Evolutionary conservation across 2,797 vertebrate species (phyloP), one percentile per base, ranked within the genome.

Genomic region (Caiman crocodilus): DNA sequence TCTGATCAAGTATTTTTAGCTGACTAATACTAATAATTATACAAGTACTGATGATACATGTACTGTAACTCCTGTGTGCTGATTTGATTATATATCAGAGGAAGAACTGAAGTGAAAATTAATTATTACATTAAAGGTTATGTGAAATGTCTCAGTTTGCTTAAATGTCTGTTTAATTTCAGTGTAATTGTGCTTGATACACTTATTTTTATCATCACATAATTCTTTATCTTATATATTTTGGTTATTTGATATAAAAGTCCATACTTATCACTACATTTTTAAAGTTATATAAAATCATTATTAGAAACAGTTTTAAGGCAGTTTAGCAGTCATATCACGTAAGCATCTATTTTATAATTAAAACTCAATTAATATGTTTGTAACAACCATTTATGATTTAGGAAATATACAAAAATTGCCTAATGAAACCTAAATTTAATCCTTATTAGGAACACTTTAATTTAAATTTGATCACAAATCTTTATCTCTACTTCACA

Each of bases 311-410:
- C 15, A 35, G 67, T 94, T 95, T 96, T 88, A 94, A 94, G 80
- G 79, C 92, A 90, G 65, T 35, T 96, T 95, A 90, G 84, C 88
- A 94, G 93, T 96, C 67, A 83, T 63, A 93, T 96, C 90, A 79
- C 85, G 85, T 64, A 95, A 94, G 59, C 75, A 93, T 95, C 79
- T 92, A 78, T 92, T 91, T 88, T 85, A 79, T 86, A 96, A 96
- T 97, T 96, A 96, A 94, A 96, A 79, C 85, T 90, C 82, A 93
- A 94, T 96, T 96, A 95, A 95, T 87, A 88, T 94, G 80, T 95
- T 95, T 96, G 77, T 83, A 94, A 93, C 75, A 94, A 75, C 80
- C 28, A 91, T 92, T 97, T 94, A 26, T 80, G 88, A n/a, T 85
- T 82, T 91, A 89, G 79, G 60, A 84, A 92, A 87, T 93, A 91